Percentiles rank a stretch among this genome's conserved stretches.
Conservation (phyloP, 2,888 invertebrate species). For the Acanthopleura granulata region DNA sequence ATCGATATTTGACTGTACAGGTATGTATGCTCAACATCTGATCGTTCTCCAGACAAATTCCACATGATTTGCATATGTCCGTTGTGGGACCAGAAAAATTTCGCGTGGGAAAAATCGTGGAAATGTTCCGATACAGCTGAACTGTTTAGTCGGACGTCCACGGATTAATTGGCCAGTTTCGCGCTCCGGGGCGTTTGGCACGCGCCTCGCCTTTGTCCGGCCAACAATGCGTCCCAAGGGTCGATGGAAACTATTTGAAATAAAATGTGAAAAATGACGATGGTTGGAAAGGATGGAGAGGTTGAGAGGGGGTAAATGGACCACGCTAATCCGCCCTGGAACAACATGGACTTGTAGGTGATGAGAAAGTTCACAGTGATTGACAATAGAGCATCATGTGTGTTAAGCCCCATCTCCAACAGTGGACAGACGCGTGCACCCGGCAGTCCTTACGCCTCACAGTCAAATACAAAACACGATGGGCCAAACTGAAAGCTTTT, state of each 20-base stretch:
- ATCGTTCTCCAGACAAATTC: too few relatives aligned
- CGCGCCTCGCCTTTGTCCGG: background rate
- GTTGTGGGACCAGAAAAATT: background rate
- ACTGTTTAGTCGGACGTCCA: background rate
- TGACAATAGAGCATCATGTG: background rate
- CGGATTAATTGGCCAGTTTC: background rate
- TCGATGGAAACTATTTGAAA: background rate
- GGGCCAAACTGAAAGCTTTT: too few relatives aligned
- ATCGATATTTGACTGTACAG: too few relatives aligned
- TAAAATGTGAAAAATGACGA: conserved; percentile 5
- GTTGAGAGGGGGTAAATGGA: background rate
- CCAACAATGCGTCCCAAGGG: background rate
- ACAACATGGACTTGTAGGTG: background rate
- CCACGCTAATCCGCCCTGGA: background rate
- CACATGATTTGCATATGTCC: too few relatives aligned
- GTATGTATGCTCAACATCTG: too few relatives aligned
- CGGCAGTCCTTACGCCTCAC: too few relatives aligned
- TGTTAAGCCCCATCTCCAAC: background rate
- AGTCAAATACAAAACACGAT: too few relatives aligned
- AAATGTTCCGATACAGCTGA: background rate
- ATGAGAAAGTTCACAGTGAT: background rate
- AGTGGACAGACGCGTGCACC: too few relatives aligned
- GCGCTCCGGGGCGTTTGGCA: background rate
- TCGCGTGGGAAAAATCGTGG: background rate
- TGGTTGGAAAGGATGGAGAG: background rate